Conservation (phyloP, 2,797 vertebrate genomes). For the Ctenosaura bakeri region DNA sequence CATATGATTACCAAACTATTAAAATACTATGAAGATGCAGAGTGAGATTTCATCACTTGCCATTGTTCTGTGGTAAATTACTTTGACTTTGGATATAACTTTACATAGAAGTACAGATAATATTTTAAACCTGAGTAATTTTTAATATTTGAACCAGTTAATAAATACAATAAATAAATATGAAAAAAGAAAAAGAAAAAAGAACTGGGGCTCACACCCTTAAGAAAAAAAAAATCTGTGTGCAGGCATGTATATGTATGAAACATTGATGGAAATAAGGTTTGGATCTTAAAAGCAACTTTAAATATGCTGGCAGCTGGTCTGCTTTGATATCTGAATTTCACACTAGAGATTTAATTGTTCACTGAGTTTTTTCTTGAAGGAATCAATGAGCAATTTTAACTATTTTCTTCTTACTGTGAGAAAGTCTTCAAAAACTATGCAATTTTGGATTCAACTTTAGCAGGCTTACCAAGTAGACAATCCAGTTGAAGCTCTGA, state of each 20-base stretch:
- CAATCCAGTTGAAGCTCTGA: too few relatives aligned
- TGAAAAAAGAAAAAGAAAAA: background rate
- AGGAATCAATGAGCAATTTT: too few relatives aligned
- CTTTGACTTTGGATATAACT: background rate
- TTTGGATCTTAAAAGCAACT: too few relatives aligned
- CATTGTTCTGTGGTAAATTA: background rate
- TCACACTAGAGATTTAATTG: too few relatives aligned
- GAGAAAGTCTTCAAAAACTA: too few relatives aligned
- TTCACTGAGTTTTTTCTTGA: too few relatives aligned
- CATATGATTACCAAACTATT: constrained; percentile 22
- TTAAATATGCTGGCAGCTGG: background rate
- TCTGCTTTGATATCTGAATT: background rate
- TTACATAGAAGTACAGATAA: constrained; percentile 5
- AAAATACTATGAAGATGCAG: constrained; percentile 17
- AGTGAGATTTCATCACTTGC: constrained; percentile 17
- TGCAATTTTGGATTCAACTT: too few relatives aligned
- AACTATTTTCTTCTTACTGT: too few relatives aligned
- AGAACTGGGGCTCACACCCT: background rate
- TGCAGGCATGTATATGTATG: background rate
- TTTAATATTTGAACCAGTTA: constrained; percentile 4
- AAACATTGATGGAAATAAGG: too few relatives aligned
- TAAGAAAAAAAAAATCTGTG: background rate
- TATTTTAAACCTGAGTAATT: constrained; percentile 2
- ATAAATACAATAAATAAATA: background rate
- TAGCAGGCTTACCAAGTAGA: too few relatives aligned